Base-by-base conservation (phyloP, 1,140 invertebrate species). In the Drosophila carrolli region DNA sequence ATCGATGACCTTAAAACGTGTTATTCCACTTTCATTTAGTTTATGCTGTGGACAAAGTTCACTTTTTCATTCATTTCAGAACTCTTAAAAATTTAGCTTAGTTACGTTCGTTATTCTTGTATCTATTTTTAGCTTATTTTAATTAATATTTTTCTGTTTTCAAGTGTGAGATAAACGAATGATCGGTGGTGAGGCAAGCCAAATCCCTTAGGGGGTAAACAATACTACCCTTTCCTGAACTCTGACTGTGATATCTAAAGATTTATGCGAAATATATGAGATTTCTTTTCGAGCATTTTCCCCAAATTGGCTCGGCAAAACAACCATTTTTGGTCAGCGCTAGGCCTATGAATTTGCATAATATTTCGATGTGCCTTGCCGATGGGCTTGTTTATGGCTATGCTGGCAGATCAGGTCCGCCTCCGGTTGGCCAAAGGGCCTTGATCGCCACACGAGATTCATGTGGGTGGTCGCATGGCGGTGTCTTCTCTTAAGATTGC, bases 331-430 rank as follows among this genome's bases (percentile, higher is more conserved):
- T 41, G 51, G 43, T 29, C 0, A 9, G 27, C 8, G 9, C 0
- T 43, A 58, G 66, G 68, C 68, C 68, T 71, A 71, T 7, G 2
- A 58, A 58, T 71, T 71, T 71, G 68, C 65, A 71, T 71, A 71
- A 40, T 29, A 41, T 48, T 48, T 47, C 1, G 37, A 19, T 8
- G 13, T 14, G 13, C 14, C n/a, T 6, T 35, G 43, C 14, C 47
- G 13, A 40, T n/a, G 43, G 51, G n/a, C 16, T 35, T 2, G 37
- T 19, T 50, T 71, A 41, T 71, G 19, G 43, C 5, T 37, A 44
- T 71, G 57, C 46, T 48, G 38, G 29, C 3, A 11, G 37, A 48
- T 71, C 67, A 57, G 43, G 67, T 71, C 65, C 65, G 67, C 51
- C 67, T 70, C 14, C 65, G 43, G 35, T 19, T 6, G 4, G 10